A percentile compares a stretch with the other conserved stretches of the same genome.
phyloP scores from a whole-genome alignment of 1,140 invertebrate species.

The Rhagoletis zephyria region DNA sequence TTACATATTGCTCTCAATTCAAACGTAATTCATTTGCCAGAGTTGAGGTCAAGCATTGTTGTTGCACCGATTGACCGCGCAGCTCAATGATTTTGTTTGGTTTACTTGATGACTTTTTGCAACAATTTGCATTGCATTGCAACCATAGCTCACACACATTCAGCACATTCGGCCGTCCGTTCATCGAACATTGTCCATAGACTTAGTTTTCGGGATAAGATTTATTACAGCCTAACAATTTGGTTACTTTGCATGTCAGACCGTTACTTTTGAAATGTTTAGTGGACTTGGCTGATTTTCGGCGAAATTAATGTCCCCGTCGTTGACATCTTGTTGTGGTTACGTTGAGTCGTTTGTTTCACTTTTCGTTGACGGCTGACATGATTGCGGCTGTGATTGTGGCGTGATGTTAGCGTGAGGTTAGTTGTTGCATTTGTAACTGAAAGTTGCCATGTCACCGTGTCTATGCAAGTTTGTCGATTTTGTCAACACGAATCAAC shows the following conservation, averaged over 20 bases:
- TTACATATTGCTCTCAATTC: background rate
- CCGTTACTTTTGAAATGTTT: constrained; percentile 50
- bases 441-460: background rate
- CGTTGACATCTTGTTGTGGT: background rate
- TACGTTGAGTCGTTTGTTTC: constrained; percentile 12
- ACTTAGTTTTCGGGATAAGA: constrained; percentile 31
- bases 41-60: constrained; percentile 41
- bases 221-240: constrained; percentile 41
- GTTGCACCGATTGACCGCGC: background rate
- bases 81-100: background rate
- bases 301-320: constrained; percentile 32
- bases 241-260: constrained; percentile 20
- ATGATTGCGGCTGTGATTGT: constrained; percentile 3
- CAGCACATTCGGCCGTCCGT: background rate
- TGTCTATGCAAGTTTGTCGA: constrained; percentile 35
- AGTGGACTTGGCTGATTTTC: constrained; percentile 37
- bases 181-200: background rate
- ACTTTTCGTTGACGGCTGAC: constrained; percentile 23
- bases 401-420: background rate
- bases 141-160: constrained; percentile 30
- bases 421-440: background rate
- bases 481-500: constrained; percentile 50
- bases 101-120: background rate
- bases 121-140: constrained; percentile 17
- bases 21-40: constrained; percentile 34